Evolutionary conservation across 2,113 vertebrate genomes (phyloP), one percentile per base, ranked within the genome.

Genomic region (Peromyscus californicus): DNA sequence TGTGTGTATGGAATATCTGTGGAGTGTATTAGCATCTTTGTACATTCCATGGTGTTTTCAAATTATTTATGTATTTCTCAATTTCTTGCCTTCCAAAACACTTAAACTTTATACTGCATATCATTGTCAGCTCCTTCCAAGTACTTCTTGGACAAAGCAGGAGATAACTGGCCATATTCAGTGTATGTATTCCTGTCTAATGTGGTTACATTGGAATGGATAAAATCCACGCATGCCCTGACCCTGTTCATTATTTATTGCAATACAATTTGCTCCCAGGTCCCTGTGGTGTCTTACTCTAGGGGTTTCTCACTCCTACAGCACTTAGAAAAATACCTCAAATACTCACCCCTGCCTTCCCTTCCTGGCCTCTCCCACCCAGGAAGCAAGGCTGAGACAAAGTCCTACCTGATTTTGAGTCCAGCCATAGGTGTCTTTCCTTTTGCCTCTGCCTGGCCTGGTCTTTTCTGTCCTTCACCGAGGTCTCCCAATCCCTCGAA

Each of bases 401-500:
- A 45, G 26, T 82, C 89, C 57, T 39, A 84, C 42, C 5, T 1
- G 59, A 85, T 54, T 8, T n/a, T 26, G 70, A 92, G 6, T 36
- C 63, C 72, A 72, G 33, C 12, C 90, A 13, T 78, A 83, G 42
- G 2, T 24, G 75, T 80, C 83, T 85, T 92, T 88, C 48, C 85
- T 87, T 88, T 16, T 85, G 29, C 19, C 36, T 93, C 74, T 87
- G 3, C 48, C 12, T 59, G 4, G 59, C 3, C 39, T 93, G 82
- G 29, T 89, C 67, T 69, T 93, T 63, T 96, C 61, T 78, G 11
- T 63, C 16, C 45, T 79, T 63, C 54, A 91, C 48, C 31, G 15
- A 76, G 61, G 92, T 96, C 86, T 95, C 70, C 89, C 36, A 93
- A 92, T 97, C 96, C 98, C 91, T 98, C 16, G 45, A 97, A 97